A percentile compares a stretch with the other conserved stretches of the same genome.
Evolutionary conservation across 2,888 invertebrate genomes (phyloP).

Genomic region (Ptycholaimellus sp.): DNA sequence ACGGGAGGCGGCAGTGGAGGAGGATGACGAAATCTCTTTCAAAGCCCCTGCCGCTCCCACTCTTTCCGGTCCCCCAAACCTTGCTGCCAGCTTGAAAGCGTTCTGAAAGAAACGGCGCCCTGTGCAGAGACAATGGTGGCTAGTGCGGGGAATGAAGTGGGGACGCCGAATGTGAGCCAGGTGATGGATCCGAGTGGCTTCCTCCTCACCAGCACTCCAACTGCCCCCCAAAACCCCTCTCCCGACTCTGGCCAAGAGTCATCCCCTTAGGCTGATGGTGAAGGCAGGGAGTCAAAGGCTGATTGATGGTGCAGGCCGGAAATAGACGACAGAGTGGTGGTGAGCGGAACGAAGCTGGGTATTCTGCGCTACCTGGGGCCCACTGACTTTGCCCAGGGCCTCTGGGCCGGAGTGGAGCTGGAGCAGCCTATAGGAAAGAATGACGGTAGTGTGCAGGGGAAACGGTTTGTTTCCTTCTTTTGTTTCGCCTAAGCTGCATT

Average conservation of each 20-base stretch:
- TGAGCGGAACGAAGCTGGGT: slow-evolving; percentile 25
- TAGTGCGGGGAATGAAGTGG: no score
- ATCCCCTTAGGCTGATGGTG: slow-evolving; percentile 1
- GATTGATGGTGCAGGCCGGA: slow-evolving; percentile 10
- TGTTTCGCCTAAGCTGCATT: slow-evolving; percentile 14
- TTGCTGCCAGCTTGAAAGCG: no score
- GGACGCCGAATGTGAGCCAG: no score
- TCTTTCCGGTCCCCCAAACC: no score
- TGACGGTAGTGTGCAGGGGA: slow-evolving; percentile 68
- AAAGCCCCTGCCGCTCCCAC: slow-evolving; percentile 4
- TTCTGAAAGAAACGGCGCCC: no score
- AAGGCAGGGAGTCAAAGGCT: slow-evolving; percentile 1
- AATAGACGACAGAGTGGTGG: slow-evolving; percentile 15
- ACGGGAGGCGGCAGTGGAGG: slow-evolving; percentile 5
- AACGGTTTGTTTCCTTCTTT: neutral
- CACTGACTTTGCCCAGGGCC: slow-evolving; percentile 42
- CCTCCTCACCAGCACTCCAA: neutral
- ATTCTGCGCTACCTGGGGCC: slow-evolving; percentile 27
- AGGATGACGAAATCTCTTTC: slow-evolving; percentile 3
- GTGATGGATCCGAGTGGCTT: no score
- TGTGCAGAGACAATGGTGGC: no score
- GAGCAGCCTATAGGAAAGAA: slow-evolving; percentile 83
- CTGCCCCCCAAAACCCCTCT: slow-evolving; percentile 6
- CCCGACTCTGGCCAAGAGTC: slow-evolving; percentile 3
- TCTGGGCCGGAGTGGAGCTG: slow-evolving; percentile 84